A percentile compares a stretch with the other conserved stretches of the same genome.
These are phyloP conservation scores for Acinonyx jubatus DNA, from an alignment of 2,113 vertebrate species.

Conservation along the genomic window DNA sequence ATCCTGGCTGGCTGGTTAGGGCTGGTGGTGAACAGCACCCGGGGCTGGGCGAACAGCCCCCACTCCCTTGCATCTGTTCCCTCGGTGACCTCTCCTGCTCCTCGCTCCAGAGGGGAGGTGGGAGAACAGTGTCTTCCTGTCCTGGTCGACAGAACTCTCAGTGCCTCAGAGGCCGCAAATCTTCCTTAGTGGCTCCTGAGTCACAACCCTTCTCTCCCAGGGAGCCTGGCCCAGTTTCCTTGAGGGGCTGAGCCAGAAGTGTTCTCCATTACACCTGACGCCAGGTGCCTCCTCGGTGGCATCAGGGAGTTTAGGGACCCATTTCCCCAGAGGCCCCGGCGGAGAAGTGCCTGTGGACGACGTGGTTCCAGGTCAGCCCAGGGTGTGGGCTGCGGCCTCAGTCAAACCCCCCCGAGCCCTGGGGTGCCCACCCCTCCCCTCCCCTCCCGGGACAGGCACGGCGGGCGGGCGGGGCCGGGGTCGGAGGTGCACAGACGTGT, in stretches of 20 bases:
- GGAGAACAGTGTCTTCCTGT: neutral
- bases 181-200: neutral
- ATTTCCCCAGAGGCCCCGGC: neutral
- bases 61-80: neutral
- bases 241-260: neutral
- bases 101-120: neutral
- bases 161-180: neutral
- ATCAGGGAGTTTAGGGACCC: accelerated
- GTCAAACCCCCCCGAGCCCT: neutral
- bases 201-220: neutral
- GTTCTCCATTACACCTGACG: neutral
- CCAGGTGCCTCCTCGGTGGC: neutral
- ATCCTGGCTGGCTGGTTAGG: neutral
- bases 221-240: neutral
- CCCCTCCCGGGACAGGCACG: neutral
- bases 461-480: neutral
- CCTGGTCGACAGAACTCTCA: neutral
- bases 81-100: neutral
- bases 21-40: neutral
- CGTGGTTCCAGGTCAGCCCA: neutral
- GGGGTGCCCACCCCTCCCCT: neutral
- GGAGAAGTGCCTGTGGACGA: neutral
- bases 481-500: neutral
- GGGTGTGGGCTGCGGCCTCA: neutral
- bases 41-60: neutral